Conservation (phyloP, 1,140 invertebrate genomes). For the Papilio polytes region DNA sequence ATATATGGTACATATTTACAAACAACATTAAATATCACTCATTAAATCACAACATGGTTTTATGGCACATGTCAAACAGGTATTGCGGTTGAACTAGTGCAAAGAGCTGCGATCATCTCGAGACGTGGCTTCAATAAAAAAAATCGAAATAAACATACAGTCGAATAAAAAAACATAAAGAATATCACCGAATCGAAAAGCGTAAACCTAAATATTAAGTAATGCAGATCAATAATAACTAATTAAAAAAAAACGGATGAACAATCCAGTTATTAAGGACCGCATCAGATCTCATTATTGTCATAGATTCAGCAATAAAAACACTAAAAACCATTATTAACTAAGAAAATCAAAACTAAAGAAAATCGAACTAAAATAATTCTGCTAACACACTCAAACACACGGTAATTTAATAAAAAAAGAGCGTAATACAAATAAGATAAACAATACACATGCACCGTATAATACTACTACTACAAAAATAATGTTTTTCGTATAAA, state of each 20-base stretch:
- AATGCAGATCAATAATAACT: constrained; percentile 75
- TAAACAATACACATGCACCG: constrained; percentile 82
- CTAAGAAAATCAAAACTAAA: constrained; percentile 80
- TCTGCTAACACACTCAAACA: constrained; percentile 82
- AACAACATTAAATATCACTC: constrained; percentile 83
- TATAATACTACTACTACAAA: constrained; percentile 80
- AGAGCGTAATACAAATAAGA: constrained; percentile 78
- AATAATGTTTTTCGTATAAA: constrained; percentile 81
- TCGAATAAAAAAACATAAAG: constrained; percentile 62
- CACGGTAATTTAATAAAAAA: constrained; percentile 78
- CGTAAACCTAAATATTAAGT: constrained; percentile 70
- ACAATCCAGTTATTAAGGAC: constrained; percentile 51
- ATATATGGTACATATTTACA: constrained; percentile 83
- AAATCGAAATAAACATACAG: constrained; percentile 57
- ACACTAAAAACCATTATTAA: constrained; percentile 76
- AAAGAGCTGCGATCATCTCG: constrained; percentile 45
- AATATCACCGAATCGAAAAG: constrained; percentile 75
- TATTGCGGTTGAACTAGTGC: constrained; percentile 60
- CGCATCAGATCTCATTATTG: constrained; percentile 79
- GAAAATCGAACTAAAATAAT: constrained; percentile 83
- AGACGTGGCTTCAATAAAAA: constrained; percentile 75
- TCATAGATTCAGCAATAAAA: constrained; percentile 80
- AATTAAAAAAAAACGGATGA: constrained; percentile 54
- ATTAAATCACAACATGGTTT: constrained; percentile 82
- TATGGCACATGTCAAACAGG: constrained; percentile 81